Base-by-base conservation (phyloP, 2,113 vertebrate genomes). In the Fulmarus glacialis region DNA sequence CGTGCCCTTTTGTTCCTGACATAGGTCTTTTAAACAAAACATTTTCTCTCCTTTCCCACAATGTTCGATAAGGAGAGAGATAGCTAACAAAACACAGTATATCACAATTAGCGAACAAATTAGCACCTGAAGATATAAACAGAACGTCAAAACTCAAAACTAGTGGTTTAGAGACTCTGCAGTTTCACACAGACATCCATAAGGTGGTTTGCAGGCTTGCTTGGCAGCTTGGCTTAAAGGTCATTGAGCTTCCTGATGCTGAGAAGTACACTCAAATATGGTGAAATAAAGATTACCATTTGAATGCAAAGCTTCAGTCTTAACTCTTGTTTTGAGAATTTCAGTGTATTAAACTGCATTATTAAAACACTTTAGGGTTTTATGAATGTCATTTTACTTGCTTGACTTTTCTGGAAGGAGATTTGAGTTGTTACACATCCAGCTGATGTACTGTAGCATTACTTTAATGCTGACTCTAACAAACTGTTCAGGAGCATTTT, bases 101-200 rank as follows among this genome's bases (percentile, higher is more conserved):
- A 43, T 32, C 29, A 55, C 2, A 2, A 56, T 36, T 71, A 50
- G 52, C 8, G 15, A 63, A 53, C 8, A 45, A 63, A 55, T 68
- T 38, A 40, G 4, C 23, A 21, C 23, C 23, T 47, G 13, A 42
- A 52, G 26, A 10, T 55, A 21, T 3, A 59, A 84, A 26, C 12
- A 47, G 56, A 55, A 62, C 0, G 2, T 13, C 15, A 52, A 32
- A 68, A 42, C 18, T 48, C 36, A 38, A n/a, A 56, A 2, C 12
- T 50, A 7, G 17, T 1, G 1, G 13, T 53, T 86, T 56, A 73
- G 75, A 63, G 29, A 47, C 9, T 22, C 27, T 45, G 21, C 8
- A 40, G 42, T 18, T 48, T 93, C 48, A 56, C 43, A 9, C 4
- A 15, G 34, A 42, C 0, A 0, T 23, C 26, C 34, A 0, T 27